Base-by-base conservation (phyloP, 2,888 invertebrate species). In the Leuctra nigra region DNA sequence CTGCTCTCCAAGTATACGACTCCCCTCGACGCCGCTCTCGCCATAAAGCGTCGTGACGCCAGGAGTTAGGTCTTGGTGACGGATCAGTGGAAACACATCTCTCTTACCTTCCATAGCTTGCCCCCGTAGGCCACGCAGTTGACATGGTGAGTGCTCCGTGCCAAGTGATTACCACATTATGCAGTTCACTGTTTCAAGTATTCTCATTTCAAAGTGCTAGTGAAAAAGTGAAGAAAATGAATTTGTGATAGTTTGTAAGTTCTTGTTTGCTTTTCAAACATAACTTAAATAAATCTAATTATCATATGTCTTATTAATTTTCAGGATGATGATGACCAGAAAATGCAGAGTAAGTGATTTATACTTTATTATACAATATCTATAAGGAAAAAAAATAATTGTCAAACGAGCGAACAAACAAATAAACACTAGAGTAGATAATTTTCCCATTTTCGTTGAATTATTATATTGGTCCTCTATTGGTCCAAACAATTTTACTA, bases 241-340 rank as follows among this genome's bases (percentile, higher is more conserved):
- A 29, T 6, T 11, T 29, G 7, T 29, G 6, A 29, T 29, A 29
- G 6, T 38, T 38, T 38, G 38, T n/a, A n/a, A 14, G 6, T 38
- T 4, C 16, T 9, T 38, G n/a, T 9, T 38, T 9, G 4, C 16
- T 38, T 6, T 38, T 38, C 14, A 38, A 9, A 33, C 11, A 33
- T 33, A 9, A 33, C 33, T 33, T 38, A 38, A 38, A 9, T 38
- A 38, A 6, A 14, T n/a, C n/a, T 33, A 29, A 48, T 18, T 29
- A 20, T 48, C 11, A n/a, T 48, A 54, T 57, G 52, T 39, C 33
- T 22, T 13, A 58, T 53, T 58, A 25, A 55, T 13, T 63, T 62
- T 9, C 61, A 67, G 66, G 67, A 68, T 38, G 67, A 68, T 61
- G 68, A 68, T 57, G 68, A 68, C 39, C 67, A 68, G 59, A 68